These are phyloP conservation scores for Venustoraphidia nigricollis DNA, from an alignment of 2,888 invertebrate species.

Conservation along the genomic window DNA sequence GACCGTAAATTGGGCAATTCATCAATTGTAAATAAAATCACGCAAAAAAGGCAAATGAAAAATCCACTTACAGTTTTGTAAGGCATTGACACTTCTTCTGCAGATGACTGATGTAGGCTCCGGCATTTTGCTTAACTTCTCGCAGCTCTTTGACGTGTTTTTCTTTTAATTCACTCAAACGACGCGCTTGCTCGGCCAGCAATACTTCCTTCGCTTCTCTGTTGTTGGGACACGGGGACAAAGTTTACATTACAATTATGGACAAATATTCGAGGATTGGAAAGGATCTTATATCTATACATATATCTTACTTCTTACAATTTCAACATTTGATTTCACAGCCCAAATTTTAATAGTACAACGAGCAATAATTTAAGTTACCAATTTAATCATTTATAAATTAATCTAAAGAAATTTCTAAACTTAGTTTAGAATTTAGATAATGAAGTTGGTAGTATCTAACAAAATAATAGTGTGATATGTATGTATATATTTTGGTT, in stretches of 20 bases:
- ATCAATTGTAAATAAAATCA: too few relatives aligned
- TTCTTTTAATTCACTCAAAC: slow-evolving; percentile 22
- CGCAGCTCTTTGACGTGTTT: slow-evolving; percentile 22
- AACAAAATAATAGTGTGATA: too few relatives aligned
- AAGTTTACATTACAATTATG: background rate
- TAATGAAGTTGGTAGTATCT: background rate
- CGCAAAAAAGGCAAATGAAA: too few relatives aligned
- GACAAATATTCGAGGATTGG: background rate
- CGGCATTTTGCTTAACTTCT: slow-evolving; percentile 32
- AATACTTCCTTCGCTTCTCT: slow-evolving; percentile 29
- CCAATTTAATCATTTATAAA: background rate
- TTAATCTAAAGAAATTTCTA: background rate
- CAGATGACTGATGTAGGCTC: slow-evolving; percentile 38
- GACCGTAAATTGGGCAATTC: too few relatives aligned
- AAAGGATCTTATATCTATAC: too few relatives aligned
- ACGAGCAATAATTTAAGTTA: background rate
- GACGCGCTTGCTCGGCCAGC: slow-evolving; percentile 18
- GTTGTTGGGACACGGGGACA: slow-evolving; percentile 14
- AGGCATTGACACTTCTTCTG: slow-evolving; percentile 43
- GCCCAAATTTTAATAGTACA: background rate
- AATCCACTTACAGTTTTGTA: slow-evolving; percentile 40
- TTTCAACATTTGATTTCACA: background rate
- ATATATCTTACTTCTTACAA: background rate
- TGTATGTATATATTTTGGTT: background rate
- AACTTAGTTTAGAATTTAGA: background rate